These are phyloP conservation scores for Amphiura filiformis DNA, from an alignment of 35 echinoderm and acorn worm species.

Conservation along the genomic window DNA sequence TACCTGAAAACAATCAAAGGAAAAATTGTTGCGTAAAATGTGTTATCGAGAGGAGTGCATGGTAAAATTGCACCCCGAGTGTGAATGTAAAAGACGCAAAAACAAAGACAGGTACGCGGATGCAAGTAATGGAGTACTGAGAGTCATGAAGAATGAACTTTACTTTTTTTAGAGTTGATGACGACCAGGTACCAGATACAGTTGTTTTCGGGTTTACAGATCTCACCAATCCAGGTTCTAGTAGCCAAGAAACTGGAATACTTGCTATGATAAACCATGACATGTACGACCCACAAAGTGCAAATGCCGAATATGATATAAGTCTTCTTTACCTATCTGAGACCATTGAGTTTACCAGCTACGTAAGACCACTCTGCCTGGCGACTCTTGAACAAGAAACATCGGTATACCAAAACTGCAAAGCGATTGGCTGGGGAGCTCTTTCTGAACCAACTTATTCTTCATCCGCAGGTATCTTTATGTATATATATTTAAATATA, in stretches of 20 bases:
- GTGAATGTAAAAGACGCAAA: too few species aligned
- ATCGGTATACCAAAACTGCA: not conserved
- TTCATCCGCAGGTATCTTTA: too few species aligned
- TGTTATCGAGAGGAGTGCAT: too few species aligned
- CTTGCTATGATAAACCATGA: not conserved
- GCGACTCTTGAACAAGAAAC: not conserved
- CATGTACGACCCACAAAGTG: not conserved
- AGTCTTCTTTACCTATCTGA: not conserved
- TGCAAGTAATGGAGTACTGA: too few species aligned
- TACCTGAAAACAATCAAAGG: too few species aligned
- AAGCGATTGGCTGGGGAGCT: not conserved
- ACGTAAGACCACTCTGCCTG: not conserved
- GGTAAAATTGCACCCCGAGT: too few species aligned
- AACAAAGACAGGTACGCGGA: too few species aligned
- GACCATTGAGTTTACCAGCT: not conserved
- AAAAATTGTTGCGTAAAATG: too few species aligned
- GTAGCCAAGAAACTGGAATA: not conserved
- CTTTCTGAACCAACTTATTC: not conserved
- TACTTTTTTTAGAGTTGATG: too few species aligned
- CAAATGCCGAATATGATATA: not conserved
- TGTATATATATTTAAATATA: too few species aligned
- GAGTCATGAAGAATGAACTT: too few species aligned
- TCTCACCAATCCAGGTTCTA: not conserved
- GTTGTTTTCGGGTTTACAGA: not conserved
- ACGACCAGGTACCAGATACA: not conserved